These are phyloP conservation scores for Pelodiscus sinensis DNA, from an alignment of 2,113 vertebrate genomes.

Conservation along the genomic window DNA sequence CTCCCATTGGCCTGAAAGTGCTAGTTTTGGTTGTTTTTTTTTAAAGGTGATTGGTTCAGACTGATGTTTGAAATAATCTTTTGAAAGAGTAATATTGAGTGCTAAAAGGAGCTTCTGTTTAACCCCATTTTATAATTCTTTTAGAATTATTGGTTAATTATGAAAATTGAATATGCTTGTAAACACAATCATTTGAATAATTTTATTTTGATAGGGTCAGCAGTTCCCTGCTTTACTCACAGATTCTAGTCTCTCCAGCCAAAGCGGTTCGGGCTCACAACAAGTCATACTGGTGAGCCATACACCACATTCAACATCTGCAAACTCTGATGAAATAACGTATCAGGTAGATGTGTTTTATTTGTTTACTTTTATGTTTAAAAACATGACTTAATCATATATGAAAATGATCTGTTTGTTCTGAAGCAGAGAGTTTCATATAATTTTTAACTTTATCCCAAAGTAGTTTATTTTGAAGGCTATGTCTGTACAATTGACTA, in stretches of 20 bases:
- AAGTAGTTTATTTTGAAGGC: background rate
- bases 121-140: background rate
- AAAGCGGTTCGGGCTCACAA: constrained; percentile 79
- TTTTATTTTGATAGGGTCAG: constrained; percentile 80
- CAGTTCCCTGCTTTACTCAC: constrained; percentile 89
- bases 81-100: background rate
- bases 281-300: constrained; percentile 94
- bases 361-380: background rate
- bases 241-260: constrained; percentile 84
- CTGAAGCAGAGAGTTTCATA: background rate
- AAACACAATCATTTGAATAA: background rate
- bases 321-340: constrained; percentile 74
- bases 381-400: background rate
- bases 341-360: constrained; percentile 74
- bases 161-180: background rate
- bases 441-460: background rate
- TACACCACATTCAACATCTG: constrained; percentile 75
- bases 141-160: background rate
- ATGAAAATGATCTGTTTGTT: background rate
- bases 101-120: background rate
- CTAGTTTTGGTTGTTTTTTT: background rate
- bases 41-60: background rate
- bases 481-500: background rate
- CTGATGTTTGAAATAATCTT: background rate
- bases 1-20: background rate